These are phyloP conservation scores for Drosophila insularis DNA, from an alignment of 1,140 invertebrate genomes.

Conservation along the genomic window DNA sequence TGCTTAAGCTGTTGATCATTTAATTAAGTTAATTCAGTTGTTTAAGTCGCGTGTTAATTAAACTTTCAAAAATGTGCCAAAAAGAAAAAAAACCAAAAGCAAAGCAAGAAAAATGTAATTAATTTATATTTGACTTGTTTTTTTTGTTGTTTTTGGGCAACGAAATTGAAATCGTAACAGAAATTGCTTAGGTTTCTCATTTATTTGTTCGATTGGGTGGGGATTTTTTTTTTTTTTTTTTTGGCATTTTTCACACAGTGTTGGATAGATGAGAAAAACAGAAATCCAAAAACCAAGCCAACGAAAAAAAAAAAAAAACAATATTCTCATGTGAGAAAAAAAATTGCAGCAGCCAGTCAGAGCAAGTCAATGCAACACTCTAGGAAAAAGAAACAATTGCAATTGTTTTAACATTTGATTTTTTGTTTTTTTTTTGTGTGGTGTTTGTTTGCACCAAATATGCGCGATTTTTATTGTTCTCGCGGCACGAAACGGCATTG, in stretches of 20 bases:
- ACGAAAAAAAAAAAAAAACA: conserved; percentile 18
- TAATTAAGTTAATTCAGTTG: conserved; percentile 71
- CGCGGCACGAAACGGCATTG: conserved; percentile 68
- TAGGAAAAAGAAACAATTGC: conserved; percentile 54
- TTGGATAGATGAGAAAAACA: neutral
- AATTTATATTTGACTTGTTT: neutral
- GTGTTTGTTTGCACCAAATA: conserved; percentile 60
- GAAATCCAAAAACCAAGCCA: neutral
- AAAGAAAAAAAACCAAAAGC: neutral
- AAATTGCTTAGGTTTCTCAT: conserved; percentile 27
- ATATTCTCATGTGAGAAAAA: conserved; percentile 58
- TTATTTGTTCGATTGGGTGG: conserved; percentile 32
- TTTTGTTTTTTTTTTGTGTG: neutral
- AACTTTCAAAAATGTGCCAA: conserved; percentile 56
- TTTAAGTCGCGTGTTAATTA: conserved; percentile 53
- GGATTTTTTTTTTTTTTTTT: neutral
- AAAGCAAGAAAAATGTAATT: conserved; percentile 14
- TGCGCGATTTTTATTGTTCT: conserved; percentile 72
- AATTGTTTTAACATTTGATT: conserved; percentile 55
- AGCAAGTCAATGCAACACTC: conserved; percentile 29
- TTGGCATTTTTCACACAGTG: conserved; percentile 44
- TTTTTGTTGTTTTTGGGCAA: conserved; percentile 10
- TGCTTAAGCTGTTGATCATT: conserved; percentile 22
- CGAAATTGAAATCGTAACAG: conserved; percentile 35
- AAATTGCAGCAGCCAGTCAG: conserved; percentile 38